Evolutionary conservation across 1,140 invertebrate genomes (phyloP), one percentile per base, ranked within the genome.

Genomic region (Pogonus chalceus): DNA sequence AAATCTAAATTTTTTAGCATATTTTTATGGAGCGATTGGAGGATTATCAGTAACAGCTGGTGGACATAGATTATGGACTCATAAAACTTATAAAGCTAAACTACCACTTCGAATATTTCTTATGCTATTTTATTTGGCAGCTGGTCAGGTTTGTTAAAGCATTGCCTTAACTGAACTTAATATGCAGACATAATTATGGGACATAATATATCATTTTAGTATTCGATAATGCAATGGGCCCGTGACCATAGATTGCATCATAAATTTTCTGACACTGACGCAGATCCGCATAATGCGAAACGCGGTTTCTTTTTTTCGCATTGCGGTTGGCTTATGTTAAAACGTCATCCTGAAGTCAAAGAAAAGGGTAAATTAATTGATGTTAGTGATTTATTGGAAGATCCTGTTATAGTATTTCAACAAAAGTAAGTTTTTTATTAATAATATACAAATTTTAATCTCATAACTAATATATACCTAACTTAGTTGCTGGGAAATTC

Each of bases 31-130:
- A n/a, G n/a, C n/a, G n/a, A n/a, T n/a, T n/a, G n/a, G n/a, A n/a
- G n/a, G n/a, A n/a, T n/a, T n/a, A n/a, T n/a, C n/a, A n/a, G 37
- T 87, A 35, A 87, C 84, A 10, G 85, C 79, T 47, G 85, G 85
- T 20, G 80, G 79, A 14, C 85, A 88, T 63, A 70, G 85, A 50
- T 70, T 85, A 16, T 87, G 82, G 82, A 67, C 82, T 2, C 85
- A 87, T 64, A 67, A 76, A 51, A 73, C 80, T 14, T 88, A 82
- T 69, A 84, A 84, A 64, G 85, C 84, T 2, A 78, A 69, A 56
- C 63, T 76, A 18, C 83, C 82, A 2, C 62, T 85, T 14, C 69
- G 76, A 50, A 63, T 83, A 9, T 58, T 84, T 14, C 65, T 87
- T 4, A 73, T 75, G 2, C 47, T 80, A 2, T 76, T 79, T 62